phyloP scores from a whole-genome alignment of 2,888 invertebrate species.

The Electrophaes corylata region DNA sequence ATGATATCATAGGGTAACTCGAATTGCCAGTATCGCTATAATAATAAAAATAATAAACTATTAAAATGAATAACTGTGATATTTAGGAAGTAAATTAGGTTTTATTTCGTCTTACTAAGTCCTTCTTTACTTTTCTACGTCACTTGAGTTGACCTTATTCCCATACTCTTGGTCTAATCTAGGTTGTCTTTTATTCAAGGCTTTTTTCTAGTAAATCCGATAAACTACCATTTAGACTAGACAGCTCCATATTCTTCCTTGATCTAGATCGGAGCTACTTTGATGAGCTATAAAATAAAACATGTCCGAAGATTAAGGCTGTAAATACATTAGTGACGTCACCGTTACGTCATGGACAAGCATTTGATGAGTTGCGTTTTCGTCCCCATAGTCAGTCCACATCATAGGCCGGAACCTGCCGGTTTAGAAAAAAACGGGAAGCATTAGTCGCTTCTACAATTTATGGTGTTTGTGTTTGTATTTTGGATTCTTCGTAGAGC shows the following conservation, averaged over 20 bases:
- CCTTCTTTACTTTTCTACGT: background rate
- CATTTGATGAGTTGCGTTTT: conserved; percentile 57
- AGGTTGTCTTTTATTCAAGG: background rate
- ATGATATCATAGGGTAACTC: too few species aligned
- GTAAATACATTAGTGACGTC: conserved; percentile 61
- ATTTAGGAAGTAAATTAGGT: background rate
- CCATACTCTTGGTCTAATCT: background rate
- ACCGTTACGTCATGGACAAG: conserved; percentile 58
- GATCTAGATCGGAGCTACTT: conserved; percentile 8
- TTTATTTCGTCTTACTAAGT: background rate
- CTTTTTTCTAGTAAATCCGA: conserved; percentile 4
- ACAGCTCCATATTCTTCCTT: conserved; percentile 7
- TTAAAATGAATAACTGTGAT: too few species aligned
- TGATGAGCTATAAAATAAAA: conserved; percentile 11
- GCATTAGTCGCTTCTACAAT: conserved; percentile 28
- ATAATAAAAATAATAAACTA: too few species aligned
- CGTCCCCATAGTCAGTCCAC: conserved; percentile 49
- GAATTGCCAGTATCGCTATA: too few species aligned
- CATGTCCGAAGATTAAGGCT: conserved; percentile 38
- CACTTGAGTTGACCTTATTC: conserved; percentile 3
- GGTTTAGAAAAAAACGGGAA: conserved; percentile 38
- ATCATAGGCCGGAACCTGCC: conserved; percentile 51
- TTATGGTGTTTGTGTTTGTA: conserved; percentile 36
- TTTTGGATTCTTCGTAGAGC: conserved; percentile 14
- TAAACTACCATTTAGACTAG: conserved; percentile 13